phyloP scores from a whole-genome alignment of 2,888 invertebrate genomes.

The Rapana venosa region DNA sequence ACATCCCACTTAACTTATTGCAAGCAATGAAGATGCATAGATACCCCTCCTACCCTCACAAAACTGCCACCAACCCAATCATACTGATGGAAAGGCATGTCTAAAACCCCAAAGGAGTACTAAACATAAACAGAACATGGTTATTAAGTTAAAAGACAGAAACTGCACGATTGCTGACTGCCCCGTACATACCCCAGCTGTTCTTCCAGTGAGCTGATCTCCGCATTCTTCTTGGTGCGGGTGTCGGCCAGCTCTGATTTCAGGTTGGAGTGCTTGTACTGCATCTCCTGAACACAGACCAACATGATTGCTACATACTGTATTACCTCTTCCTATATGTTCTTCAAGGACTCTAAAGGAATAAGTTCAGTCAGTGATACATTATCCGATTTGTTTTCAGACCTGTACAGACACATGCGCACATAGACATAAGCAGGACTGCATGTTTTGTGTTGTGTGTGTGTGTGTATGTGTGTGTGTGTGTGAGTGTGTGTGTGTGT shows the following conservation, averaged over 20 bases:
- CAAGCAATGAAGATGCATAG: too few relatives aligned
- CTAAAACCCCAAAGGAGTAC: too few relatives aligned
- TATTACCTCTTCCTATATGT: background rate
- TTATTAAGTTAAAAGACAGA: too few relatives aligned
- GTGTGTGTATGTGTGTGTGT: background rate
- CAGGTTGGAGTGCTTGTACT: constrained; percentile 67
- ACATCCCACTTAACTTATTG: too few relatives aligned
- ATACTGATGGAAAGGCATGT: too few relatives aligned
- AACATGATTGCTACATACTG: background rate
- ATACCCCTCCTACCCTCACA: too few relatives aligned
- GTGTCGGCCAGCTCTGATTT: constrained; percentile 64
- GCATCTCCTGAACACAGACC: constrained; percentile 60
- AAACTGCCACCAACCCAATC: too few relatives aligned
- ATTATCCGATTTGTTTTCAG: too few relatives aligned
- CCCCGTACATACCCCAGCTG: constrained; percentile 66
- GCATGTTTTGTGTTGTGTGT: background rate
- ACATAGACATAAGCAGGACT: background rate
- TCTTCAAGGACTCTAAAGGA: background rate
- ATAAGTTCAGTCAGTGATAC: too few relatives aligned
- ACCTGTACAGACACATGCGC: background rate
- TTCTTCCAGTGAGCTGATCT: constrained; percentile 68
- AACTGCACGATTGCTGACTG: too few relatives aligned
- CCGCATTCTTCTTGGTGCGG: constrained; percentile 63
- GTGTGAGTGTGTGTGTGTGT: background rate
- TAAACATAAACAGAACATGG: too few relatives aligned